Evolutionary conservation across 37 sponge, comb jelly and placozoan species (phyloP).

Genomic region (Oscarella lobularis): DNA sequence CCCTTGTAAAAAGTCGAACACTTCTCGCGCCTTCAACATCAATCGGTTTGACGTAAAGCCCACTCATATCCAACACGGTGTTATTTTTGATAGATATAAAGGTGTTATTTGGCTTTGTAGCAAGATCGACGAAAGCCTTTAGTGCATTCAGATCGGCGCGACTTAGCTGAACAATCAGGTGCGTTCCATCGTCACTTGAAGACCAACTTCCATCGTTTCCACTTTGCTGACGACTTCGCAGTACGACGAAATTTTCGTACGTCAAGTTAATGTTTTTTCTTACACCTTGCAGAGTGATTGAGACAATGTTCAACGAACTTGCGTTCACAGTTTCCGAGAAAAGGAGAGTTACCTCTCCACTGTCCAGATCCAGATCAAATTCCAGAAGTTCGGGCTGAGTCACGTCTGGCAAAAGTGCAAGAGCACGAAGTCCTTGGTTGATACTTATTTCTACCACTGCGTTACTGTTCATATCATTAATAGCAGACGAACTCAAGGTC

Average conservation of each 20-base stretch:
- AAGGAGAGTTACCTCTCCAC: slow-evolving; percentile 2
- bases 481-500: slow-evolving; percentile 4
- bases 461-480: slow-evolving; percentile 37
- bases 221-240: too few relatives aligned
- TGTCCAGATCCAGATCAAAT: slow-evolving; percentile 8
- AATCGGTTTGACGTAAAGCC: slow-evolving; percentile 22
- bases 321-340: slow-evolving; percentile 21
- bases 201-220: not conserved
- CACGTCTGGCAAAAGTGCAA: not conserved
- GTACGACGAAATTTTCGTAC: not conserved
- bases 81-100: slow-evolving; percentile 24
- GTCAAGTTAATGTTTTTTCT: not conserved
- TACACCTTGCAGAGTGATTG: not conserved
- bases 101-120: slow-evolving; percentile 28
- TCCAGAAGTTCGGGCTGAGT: slow-evolving; percentile 6
- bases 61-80: slow-evolving; percentile 35
- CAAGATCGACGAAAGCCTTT: slow-evolving; percentile 30
- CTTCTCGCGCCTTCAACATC: slow-evolving; percentile 5
- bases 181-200: slow-evolving; percentile 40
- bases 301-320: not conserved
- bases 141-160: slow-evolving; percentile 50
- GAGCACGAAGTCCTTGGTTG: not conserved
- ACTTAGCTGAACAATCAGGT: slow-evolving; percentile 40
- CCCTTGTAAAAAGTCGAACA: slow-evolving; percentile 8
- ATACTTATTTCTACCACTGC: not conserved